phyloP scores from a whole-genome alignment of 2,113 vertebrate species.

The Butorides virescens region DNA sequence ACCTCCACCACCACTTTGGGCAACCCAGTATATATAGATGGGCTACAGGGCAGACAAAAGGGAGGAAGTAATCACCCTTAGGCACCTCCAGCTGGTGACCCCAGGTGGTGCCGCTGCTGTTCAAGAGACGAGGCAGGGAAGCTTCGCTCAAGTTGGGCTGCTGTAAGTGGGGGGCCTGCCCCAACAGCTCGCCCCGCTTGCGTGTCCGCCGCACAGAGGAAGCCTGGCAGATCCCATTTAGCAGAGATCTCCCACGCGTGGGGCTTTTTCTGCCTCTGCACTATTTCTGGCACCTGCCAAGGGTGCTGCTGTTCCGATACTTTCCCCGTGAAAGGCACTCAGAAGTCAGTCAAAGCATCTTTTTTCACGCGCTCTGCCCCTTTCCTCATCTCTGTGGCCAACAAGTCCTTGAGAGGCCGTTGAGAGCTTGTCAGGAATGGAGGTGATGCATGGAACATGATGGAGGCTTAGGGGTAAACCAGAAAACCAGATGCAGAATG shows the following conservation, averaged over 20 bases:
- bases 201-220: rapidly evolving
- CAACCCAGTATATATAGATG: too few species aligned
- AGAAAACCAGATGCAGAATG: not conserved
- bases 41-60: rapidly evolving
- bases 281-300: not conserved
- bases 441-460: not conserved
- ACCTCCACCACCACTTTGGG: too few species aligned
- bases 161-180: rapidly evolving
- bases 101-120: not conserved
- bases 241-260: not conserved
- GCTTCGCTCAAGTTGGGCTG: not conserved
- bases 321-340: not conserved
- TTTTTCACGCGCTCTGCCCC: not conserved
- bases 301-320: not conserved
- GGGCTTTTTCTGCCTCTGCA: not conserved
- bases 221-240: not conserved
- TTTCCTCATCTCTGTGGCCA: not conserved
- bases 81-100: not conserved
- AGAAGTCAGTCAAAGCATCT: not conserved
- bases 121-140: not conserved
- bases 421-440: not conserved
- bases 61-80: not conserved
- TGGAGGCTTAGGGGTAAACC: not conserved
- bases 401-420: not conserved
- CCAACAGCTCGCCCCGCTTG: rapidly evolving